A percentile compares a stretch with the other conserved stretches of the same genome.
Conservation (phyloP, 2,888 invertebrate genomes). For the Allacma fusca region DNA sequence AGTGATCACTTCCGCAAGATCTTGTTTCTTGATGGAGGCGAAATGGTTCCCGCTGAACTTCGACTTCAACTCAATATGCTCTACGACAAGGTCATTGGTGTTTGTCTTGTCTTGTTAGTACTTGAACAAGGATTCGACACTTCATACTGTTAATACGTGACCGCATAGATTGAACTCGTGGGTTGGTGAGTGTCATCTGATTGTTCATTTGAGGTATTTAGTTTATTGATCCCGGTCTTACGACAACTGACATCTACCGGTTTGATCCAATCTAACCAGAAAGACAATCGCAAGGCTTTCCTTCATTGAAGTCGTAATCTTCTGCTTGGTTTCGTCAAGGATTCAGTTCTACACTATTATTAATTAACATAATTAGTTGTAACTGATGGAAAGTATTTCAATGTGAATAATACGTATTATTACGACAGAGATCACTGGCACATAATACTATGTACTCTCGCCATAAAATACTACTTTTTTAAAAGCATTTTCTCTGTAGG, state of each 20-base stretch:
- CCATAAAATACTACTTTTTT: too few species aligned
- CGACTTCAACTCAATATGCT: constrained; percentile 6
- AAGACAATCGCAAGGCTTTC: constrained; percentile 70
- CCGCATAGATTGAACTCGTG: too few species aligned
- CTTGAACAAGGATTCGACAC: constrained; percentile 44
- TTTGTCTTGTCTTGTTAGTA: constrained; percentile 43
- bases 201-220: constrained; percentile 28
- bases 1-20: constrained; percentile 5
- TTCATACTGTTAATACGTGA: constrained; percentile 21
- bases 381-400: too few species aligned
- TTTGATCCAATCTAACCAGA: constrained; percentile 62
- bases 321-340: constrained; percentile 65
- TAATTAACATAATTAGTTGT: too few species aligned
- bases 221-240: too few species aligned
- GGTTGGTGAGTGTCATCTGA: constrained; percentile 33
- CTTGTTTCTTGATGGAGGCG: constrained; percentile 14
- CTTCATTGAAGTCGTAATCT: constrained; percentile 68
- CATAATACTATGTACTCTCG: too few species aligned
- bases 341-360: constrained; percentile 64
- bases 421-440: too few species aligned
- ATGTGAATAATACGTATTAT: too few species aligned
- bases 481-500: too few species aligned
- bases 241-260: neutral
- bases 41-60: constrained; percentile 23
- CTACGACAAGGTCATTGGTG: too few species aligned